phyloP scores from a whole-genome alignment of 1,140 invertebrate species.

The Drosophila carrolli region DNA sequence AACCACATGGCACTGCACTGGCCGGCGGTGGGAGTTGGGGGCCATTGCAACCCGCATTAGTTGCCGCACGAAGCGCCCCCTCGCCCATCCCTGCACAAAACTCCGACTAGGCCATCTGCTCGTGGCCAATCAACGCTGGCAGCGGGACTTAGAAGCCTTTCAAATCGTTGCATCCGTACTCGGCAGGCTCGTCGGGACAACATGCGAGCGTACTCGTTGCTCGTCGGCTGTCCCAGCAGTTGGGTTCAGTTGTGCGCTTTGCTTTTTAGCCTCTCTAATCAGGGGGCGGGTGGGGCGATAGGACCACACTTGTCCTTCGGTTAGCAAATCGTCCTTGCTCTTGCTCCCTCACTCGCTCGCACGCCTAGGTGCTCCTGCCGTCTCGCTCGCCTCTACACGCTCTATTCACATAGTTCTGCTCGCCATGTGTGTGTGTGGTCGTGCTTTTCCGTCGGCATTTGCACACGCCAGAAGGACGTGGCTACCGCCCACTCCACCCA shows the following conservation, averaged over 20 bases:
- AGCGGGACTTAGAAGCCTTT: slow-evolving; percentile 75
- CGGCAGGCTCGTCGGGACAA: slow-evolving; percentile 43
- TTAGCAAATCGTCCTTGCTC: slow-evolving; percentile 66
- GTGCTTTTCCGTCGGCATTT: slow-evolving; percentile 48
- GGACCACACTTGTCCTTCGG: slow-evolving; percentile 45
- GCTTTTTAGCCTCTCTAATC: slow-evolving; percentile 69
- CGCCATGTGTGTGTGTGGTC: slow-evolving; percentile 33
- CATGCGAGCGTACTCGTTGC: slow-evolving; percentile 44
- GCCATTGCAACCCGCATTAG: slow-evolving; percentile 15
- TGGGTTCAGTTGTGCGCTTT: slow-evolving; percentile 21
- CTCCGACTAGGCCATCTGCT: slow-evolving; percentile 34
- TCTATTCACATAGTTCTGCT: slow-evolving; percentile 41
- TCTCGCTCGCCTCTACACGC: slow-evolving; percentile 27
- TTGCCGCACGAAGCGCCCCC: slow-evolving; percentile 9
- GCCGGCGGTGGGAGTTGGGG: not conserved
- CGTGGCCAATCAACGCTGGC: slow-evolving; percentile 69
- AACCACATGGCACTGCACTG: slow-evolving; percentile 22
- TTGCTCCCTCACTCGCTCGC: slow-evolving; percentile 18
- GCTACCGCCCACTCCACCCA: not conserved
- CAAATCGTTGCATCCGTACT: slow-evolving; percentile 78
- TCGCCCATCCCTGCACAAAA: not conserved
- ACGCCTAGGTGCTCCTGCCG: slow-evolving; percentile 8
- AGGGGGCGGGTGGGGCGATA: not conserved
- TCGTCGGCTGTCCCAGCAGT: slow-evolving; percentile 27
- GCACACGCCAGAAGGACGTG: slow-evolving; percentile 14